Conservation (phyloP, 1,140 invertebrate species). For the Zaprionus ornatus region DNA sequence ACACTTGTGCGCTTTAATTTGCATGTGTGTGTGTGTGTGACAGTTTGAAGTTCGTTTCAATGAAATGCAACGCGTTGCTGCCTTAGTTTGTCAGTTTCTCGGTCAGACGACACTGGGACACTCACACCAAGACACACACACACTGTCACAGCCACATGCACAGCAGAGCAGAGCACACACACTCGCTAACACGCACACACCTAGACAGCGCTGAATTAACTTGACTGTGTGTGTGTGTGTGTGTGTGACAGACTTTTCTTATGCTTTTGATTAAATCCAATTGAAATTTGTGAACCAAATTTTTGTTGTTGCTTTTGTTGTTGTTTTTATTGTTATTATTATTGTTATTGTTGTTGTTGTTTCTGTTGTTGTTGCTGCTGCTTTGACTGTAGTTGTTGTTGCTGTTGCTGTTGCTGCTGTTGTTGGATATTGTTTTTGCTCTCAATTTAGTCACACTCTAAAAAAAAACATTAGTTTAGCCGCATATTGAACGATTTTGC, state of each 20-base stretch:
- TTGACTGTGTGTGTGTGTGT: slow-evolving; percentile 35
- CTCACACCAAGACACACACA: slow-evolving; percentile 21
- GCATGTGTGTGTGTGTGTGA: slow-evolving; percentile 37
- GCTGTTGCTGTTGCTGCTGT: not conserved
- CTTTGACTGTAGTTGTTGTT: slow-evolving; percentile 14
- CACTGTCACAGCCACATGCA: not conserved
- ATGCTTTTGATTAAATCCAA: slow-evolving; percentile 83
- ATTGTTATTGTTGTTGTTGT: slow-evolving; percentile 5
- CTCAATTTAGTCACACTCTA: slow-evolving; percentile 28
- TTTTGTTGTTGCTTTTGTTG: slow-evolving; percentile 12
- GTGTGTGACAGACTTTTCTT: slow-evolving; percentile 59
- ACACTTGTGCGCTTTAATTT: slow-evolving; percentile 22
- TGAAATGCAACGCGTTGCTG: slow-evolving; percentile 49
- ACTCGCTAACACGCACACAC: slow-evolving; percentile 18
- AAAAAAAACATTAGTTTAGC: slow-evolving; percentile 18
- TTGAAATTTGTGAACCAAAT: slow-evolving; percentile 75
- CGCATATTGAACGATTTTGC: not conserved
- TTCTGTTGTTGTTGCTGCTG: not conserved
- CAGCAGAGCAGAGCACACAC: slow-evolving; percentile 14
- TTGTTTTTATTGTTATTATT: slow-evolving; percentile 10
- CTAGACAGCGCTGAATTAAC: slow-evolving; percentile 70
- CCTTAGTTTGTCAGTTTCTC: slow-evolving; percentile 71
- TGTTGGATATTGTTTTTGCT: slow-evolving; percentile 16
- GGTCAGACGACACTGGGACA: slow-evolving; percentile 62
- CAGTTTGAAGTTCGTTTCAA: slow-evolving; percentile 78